Evolutionary conservation across 2,113 vertebrate species (phyloP).

Genomic region (Pampusana beccarii): DNA sequence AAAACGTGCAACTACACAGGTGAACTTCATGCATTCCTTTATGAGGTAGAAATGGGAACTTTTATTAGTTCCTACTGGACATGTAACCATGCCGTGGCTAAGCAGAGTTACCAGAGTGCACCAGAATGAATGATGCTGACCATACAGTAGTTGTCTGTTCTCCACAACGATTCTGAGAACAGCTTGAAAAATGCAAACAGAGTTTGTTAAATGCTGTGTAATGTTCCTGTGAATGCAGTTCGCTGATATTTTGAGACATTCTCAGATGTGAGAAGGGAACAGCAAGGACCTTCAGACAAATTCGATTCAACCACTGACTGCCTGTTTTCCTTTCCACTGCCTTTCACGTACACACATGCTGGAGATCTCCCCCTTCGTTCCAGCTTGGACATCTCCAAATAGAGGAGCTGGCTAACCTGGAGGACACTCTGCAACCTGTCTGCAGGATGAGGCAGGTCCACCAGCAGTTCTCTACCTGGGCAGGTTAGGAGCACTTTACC

Average conservation of each 20-base stretch:
- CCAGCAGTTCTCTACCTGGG: not conserved
- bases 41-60: not conserved
- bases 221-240: not conserved
- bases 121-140: not conserved
- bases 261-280: not conserved
- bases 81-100: not conserved
- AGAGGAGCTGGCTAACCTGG: not conserved
- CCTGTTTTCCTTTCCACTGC: not conserved
- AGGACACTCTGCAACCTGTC: not conserved
- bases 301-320: not conserved
- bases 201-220: not conserved
- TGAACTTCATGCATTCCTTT: not conserved
- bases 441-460: not conserved
- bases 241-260: not conserved
- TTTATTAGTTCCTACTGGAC: not conserved
- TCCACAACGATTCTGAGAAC: not conserved
- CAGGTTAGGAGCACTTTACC: not conserved
- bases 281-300: not conserved
- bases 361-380: not conserved
- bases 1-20: not conserved
- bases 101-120: not conserved
- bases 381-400: not conserved
- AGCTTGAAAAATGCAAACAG: not conserved
- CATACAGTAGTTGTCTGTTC: not conserved
- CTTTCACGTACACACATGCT: fast-evolving